Evolutionary conservation across 2,888 invertebrate genomes (phyloP).

Genomic region (Aethes cnicana): DNA sequence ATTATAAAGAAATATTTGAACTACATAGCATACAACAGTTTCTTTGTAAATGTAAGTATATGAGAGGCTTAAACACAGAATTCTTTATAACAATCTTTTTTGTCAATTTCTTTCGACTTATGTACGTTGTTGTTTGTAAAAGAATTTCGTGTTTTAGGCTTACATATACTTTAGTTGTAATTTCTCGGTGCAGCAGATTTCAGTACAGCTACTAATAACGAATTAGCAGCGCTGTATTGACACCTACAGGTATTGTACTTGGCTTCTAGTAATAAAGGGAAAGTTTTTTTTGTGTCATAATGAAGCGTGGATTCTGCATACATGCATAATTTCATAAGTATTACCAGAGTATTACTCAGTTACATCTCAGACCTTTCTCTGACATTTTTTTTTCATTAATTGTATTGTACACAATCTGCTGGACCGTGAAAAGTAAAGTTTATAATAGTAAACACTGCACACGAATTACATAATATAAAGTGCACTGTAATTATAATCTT

Average conservation of each 20-base stretch:
- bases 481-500: slow-evolving; percentile 70
- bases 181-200: slow-evolving; percentile 26
- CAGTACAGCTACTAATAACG: no score
- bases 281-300: no score
- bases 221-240: no score
- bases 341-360: no score
- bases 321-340: no score
- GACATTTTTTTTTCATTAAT: no score
- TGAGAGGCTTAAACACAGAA: slow-evolving; percentile 54
- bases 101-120: neutral
- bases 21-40: slow-evolving; percentile 65
- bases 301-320: no score
- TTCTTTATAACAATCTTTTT: no score
- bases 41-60: slow-evolving; percentile 59
- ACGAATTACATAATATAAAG: slow-evolving; percentile 63
- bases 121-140: neutral
- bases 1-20: slow-evolving; percentile 57
- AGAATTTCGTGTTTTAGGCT: slow-evolving; percentile 19
- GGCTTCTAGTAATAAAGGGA: no score
- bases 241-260: no score
- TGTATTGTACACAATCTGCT: slow-evolving; percentile 46
- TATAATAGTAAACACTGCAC: slow-evolving; percentile 56
- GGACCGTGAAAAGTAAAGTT: slow-evolving; percentile 48
- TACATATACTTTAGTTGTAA: slow-evolving; percentile 9
- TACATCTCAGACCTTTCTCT: no score